Evolutionary conservation across 2,888 invertebrate genomes (phyloP).

Genomic region (Lochmaea crataegi): DNA sequence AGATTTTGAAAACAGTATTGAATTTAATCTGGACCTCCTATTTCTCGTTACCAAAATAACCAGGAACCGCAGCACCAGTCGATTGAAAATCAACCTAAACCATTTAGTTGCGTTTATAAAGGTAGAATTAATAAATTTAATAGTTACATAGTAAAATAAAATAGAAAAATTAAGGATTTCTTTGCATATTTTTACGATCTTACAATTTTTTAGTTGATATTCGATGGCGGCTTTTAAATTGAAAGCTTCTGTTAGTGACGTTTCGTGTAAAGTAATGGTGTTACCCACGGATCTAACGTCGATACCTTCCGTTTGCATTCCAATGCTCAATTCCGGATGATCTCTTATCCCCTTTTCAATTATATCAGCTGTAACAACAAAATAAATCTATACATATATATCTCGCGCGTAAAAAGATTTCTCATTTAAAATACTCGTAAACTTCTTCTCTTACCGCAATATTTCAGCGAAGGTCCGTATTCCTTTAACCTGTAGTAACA

Average conservation of each 20-base stretch:
- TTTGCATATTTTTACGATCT: constrained; percentile 36
- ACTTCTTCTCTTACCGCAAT: constrained; percentile 74
- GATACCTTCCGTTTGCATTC: constrained; percentile 94
- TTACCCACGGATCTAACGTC: constrained; percentile 96
- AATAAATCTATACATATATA: neutral
- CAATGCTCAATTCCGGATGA: constrained; percentile 97
- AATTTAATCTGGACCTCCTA: too few species aligned
- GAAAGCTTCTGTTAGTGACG: constrained; percentile 97
- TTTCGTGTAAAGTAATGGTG: constrained; percentile 92
- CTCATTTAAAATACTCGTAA: too few species aligned
- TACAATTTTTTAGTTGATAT: constrained; percentile 89
- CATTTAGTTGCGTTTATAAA: too few species aligned
- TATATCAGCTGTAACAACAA: constrained; percentile 76
- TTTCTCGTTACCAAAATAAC: too few species aligned
- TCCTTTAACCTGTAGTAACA: constrained; percentile 96
- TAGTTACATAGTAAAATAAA: too few species aligned
- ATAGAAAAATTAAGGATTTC: too few species aligned
- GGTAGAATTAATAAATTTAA: too few species aligned
- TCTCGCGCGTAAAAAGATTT: too few species aligned
- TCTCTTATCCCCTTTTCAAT: constrained; percentile 96
- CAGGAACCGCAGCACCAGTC: too few species aligned
- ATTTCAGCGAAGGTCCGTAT: constrained; percentile 91
- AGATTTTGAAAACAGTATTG: neutral
- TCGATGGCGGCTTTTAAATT: constrained; percentile 99
- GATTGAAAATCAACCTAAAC: neutral